Evolutionary conservation across 2,797 vertebrate species (phyloP), one percentile per base, ranked within the genome.

Genomic region (Gila robusta): DNA sequence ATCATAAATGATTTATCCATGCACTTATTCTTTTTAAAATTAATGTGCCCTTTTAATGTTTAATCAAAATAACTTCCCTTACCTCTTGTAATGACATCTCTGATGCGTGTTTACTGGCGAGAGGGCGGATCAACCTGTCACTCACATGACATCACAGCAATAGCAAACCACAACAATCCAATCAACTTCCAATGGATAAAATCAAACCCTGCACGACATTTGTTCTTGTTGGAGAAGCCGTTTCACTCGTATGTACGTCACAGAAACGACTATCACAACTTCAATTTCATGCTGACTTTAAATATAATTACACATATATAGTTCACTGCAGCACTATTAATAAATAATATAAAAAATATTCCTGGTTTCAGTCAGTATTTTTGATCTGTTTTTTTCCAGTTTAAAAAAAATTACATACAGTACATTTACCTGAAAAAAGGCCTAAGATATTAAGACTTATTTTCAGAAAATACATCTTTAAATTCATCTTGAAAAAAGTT

Each of bases 301-400:
- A 77, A 84, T 54, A 80, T 66, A 81, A 81, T 81, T 67, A 76
- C 17, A 86, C 17, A 52, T 52, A 17, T 6, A 52, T 56, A 76
- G 28, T 23, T 56, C 49, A 77, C 3, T 2, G 32, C 11, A 37
- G 5, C 10, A 5, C 11, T 52, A 28, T 10, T 32, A 28, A 74
- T 14, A 54, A 74, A 9, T 19, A 17, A 44, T 71, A n/a, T n/a
- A 14, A 72, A 44, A 73, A 17, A 72, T 3, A 47, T 71, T 41
- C 0, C 23, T 41, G 14, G 21, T n/a, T 72, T 72, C 23, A 14
- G 26, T 70, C n/a, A n/a, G 6, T 16, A 9, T 47, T 73, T 54
- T 16, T 14, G n/a, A 7, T 26, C 2, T 44, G 7, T 44, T 72
- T 39, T 39, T 44, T 14, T 41, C 1, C 66, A 69, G 28, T 41